Evolutionary conservation across 2,888 invertebrate species (phyloP).

Genomic region (Melikaiella ostensackeni): DNA sequence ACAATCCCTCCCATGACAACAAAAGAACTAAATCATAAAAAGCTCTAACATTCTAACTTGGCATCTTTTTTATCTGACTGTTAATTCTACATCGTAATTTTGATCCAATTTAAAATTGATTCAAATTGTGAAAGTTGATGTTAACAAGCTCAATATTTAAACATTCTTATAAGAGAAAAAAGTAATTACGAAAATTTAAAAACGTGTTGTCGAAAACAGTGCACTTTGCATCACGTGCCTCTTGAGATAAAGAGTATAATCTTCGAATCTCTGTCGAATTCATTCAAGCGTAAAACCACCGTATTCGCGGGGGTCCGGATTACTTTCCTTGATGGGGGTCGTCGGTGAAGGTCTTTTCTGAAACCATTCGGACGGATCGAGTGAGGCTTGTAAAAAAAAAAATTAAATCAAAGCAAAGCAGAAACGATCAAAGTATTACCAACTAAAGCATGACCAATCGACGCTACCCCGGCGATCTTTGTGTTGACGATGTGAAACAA

Average conservation of each 20-base stretch:
- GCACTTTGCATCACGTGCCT: neutral
- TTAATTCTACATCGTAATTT: too few species aligned
- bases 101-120: too few species aligned
- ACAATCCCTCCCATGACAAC: too few species aligned
- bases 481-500: constrained; percentile 27
- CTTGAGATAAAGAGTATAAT: neutral
- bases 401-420: constrained; percentile 43
- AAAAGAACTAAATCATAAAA: too few species aligned
- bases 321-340: constrained; percentile 46
- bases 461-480: neutral
- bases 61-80: too few species aligned
- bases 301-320: constrained; percentile 69
- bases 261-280: constrained; percentile 24
- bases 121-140: too few species aligned
- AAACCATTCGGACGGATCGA: constrained; percentile 64
- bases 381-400: constrained; percentile 48
- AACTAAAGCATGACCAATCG: constrained; percentile 26
- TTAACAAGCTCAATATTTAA: too few species aligned
- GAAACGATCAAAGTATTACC: constrained; percentile 34
- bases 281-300: constrained; percentile 71
- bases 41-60: too few species aligned
- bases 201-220: neutral
- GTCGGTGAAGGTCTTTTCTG: constrained; percentile 29
- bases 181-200: neutral
- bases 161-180: neutral